Evolutionary conservation across 2,888 invertebrate species (phyloP).

Genomic region (Portevinia maculata): DNA sequence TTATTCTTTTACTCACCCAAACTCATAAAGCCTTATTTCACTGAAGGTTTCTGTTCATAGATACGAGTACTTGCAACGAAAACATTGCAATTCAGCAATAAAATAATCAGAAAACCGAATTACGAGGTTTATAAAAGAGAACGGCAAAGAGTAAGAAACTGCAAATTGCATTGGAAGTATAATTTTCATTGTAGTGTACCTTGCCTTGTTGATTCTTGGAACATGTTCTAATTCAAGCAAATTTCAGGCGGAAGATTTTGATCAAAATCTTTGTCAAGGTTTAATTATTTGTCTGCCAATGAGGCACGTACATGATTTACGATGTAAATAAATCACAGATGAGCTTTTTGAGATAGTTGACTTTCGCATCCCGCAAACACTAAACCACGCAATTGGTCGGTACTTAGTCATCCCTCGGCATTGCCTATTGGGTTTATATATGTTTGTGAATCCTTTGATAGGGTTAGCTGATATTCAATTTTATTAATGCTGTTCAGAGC

Average conservation of each 20-base stretch:
- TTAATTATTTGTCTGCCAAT: not conserved
- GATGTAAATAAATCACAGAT: too few relatives aligned
- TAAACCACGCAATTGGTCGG: too few relatives aligned
- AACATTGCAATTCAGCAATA: not conserved
- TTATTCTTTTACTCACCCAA: too few relatives aligned
- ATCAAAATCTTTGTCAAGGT: slow-evolving; percentile 11
- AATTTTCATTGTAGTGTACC: not conserved
- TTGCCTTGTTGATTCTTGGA: slow-evolving; percentile 2
- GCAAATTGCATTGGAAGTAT: not conserved
- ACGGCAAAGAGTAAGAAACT: not conserved
- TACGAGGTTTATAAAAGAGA: not conserved
- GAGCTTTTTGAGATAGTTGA: too few relatives aligned
- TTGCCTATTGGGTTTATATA: too few relatives aligned
- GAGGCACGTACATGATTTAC: too few relatives aligned
- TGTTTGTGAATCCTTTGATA: too few relatives aligned
- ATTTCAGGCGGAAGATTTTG: not conserved
- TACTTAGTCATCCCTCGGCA: too few relatives aligned
- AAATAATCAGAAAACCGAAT: not conserved
- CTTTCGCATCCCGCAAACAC: too few relatives aligned
- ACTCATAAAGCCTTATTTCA: too few relatives aligned
- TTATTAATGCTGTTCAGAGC: too few relatives aligned
- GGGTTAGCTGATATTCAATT: too few relatives aligned
- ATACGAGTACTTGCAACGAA: not conserved
- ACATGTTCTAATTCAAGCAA: slow-evolving; percentile 18
- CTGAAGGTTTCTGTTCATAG: not conserved